A percentile compares a stretch with the other conserved stretches of the same genome.
Conservation (phyloP, 2,888 invertebrate species). For the Omphaloscelis lunosa region DNA sequence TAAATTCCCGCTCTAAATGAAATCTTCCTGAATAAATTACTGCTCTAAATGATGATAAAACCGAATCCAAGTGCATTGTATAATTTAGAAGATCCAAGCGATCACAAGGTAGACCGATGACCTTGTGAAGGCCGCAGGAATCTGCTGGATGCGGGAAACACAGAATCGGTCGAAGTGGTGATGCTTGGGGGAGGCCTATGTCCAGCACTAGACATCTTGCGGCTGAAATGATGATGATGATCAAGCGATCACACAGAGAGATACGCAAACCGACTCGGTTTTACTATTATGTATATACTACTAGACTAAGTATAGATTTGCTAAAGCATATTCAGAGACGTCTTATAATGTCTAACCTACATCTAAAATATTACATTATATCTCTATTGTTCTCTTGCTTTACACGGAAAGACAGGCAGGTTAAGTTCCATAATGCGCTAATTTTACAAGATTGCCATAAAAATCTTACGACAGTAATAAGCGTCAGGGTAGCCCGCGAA, state of each 20-base stretch:
- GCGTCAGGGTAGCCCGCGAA: no score
- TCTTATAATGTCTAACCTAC: neutral
- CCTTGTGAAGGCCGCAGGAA: no score
- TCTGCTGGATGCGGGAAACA: no score
- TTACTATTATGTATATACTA: neutral
- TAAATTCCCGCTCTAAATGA: no score
- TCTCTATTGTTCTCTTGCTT: neutral
- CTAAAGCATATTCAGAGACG: neutral
- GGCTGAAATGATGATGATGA: no score
- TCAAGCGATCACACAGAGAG: neutral
- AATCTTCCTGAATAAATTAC: no score
- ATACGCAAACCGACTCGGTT: no score
- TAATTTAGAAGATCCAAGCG: neutral
- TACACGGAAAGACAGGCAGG: neutral
- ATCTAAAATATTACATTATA: neutral
- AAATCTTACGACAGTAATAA: neutral
- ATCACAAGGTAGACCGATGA: neutral
- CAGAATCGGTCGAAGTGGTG: no score
- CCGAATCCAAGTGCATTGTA: no score
- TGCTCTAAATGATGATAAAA: neutral
- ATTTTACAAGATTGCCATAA: slow-evolving; percentile 3
- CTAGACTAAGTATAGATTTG: neutral
- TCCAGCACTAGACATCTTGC: no score
- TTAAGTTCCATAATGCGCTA: neutral
- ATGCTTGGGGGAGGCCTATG: no score